phyloP scores from a whole-genome alignment of 2,113 vertebrate genomes.

The Melanostigma gelatinosum region DNA sequence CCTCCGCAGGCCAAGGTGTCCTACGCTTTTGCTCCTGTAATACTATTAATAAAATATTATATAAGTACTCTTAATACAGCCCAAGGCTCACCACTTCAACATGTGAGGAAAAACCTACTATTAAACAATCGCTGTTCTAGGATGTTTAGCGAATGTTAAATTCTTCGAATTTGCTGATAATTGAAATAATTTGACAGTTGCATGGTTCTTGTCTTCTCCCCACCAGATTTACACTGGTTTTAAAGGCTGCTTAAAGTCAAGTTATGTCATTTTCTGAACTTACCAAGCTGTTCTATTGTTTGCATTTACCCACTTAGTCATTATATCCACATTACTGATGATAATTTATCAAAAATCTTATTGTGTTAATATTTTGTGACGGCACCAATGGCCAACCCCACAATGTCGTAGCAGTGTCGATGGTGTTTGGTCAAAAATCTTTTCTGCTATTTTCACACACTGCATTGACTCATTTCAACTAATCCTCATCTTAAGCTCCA shows the following conservation, averaged over 20 bases:
- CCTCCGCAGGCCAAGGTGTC: too few species aligned
- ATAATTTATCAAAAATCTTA: too few species aligned
- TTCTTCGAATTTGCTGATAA: background rate
- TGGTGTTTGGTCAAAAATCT: too few species aligned
- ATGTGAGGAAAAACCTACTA: background rate
- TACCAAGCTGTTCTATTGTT: too few species aligned
- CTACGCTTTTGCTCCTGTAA: background rate
- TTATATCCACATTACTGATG: too few species aligned
- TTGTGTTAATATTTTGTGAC: too few species aligned
- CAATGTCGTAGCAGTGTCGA: too few species aligned
- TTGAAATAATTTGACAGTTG: conserved; percentile 3
- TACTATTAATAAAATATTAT: background rate
- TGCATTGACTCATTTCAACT: conserved; percentile 4
- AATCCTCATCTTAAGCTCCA: background rate
- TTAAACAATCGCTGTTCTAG: background rate
- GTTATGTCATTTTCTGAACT: too few species aligned
- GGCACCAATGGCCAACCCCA: too few species aligned
- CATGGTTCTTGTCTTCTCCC: background rate
- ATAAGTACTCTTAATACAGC: background rate
- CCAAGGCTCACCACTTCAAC: background rate
- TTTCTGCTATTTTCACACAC: background rate
- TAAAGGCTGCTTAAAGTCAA: too few species aligned
- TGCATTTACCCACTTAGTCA: too few species aligned
- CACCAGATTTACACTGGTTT: background rate
- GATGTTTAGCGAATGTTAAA: background rate